Evolutionary conservation across 1,140 invertebrate genomes (phyloP), one percentile per base, ranked within the genome.

Genomic region (Mizuhopecten yessoensis): DNA sequence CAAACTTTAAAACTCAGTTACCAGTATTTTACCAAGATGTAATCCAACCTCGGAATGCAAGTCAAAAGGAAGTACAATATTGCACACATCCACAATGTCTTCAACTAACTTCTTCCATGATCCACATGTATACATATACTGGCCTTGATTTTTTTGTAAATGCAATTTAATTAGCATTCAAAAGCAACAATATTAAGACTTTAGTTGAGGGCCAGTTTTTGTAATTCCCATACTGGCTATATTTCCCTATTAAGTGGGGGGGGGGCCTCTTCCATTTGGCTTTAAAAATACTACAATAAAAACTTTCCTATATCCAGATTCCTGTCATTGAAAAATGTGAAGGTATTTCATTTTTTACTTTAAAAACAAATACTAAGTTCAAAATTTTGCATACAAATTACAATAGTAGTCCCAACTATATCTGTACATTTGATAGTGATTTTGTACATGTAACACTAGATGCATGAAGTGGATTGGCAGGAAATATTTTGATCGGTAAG

Each of bases 401-500:
- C n/a, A n/a, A n/a, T n/a, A 75, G 2, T 75, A 75, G 9, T 75
- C n/a, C 34, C 23, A 34, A 75, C 86, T 89, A 91, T 89, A 91
- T 89, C 36, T 92, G 90, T n/a, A 94, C 91, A 42, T 89, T 91
- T n/a, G 92, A 89, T 17, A 88, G 86, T 42, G 93, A 92, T 49
- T 93, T 94, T 57, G 94, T 90, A 13, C 94, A 89, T 33, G 95
- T 94, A 29, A 96, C 91, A 94, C 93, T 86, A 49, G 93, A 88
- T 34, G 95, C 95, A 91, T 98, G 98, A 88, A 98, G 97, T 0
- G 99, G 98, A 92, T 98, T 98, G 2, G 99, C 98, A 0, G 99
- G 98, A 97, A 98, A 98, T 87, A 99, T 97, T 95, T 98, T 98
- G 86, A 99, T 98, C 5, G 99, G 99, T 34, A 99, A 97, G 97